phyloP scores from a whole-genome alignment of 2,797 vertebrate species.

The Hemitrygon akajei region DNA sequence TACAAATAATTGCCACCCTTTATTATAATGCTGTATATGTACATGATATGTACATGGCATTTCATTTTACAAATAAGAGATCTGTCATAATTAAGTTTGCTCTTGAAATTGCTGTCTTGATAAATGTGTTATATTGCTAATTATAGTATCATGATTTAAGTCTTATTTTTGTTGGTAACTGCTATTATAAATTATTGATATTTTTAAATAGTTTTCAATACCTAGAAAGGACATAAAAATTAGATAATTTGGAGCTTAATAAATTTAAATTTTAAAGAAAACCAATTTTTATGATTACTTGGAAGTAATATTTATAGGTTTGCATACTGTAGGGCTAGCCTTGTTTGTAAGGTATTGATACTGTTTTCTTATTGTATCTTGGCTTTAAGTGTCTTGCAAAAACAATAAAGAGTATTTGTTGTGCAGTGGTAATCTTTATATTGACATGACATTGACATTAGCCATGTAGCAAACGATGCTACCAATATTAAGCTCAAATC shows the following conservation, averaged over 20 bases:
- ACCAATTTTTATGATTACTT: background rate
- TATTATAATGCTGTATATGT: background rate
- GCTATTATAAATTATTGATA: background rate
- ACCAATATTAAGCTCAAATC: background rate
- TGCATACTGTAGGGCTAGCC: background rate
- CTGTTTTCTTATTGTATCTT: background rate
- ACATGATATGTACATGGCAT: background rate
- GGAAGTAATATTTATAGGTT: background rate
- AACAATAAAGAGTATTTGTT: background rate
- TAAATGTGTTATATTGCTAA: background rate
- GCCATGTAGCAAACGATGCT: background rate
- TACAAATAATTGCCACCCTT: background rate
- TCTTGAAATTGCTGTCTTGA: background rate
- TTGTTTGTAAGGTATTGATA: background rate
- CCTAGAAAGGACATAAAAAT: background rate
- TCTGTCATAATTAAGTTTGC: background rate
- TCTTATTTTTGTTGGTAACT: background rate
- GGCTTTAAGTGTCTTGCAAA: background rate
- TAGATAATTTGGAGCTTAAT: background rate
- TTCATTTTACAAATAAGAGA: background rate
- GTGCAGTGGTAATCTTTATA: background rate
- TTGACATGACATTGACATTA: background rate
- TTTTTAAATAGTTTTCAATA: background rate
- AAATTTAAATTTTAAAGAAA: background rate
- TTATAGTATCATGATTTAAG: background rate